A percentile compares a stretch with the other conserved stretches of the same genome.
Evolutionary conservation across 53 echinoderm and acorn worm species (phyloP).

Genomic region (Temnopleurus reevesii): DNA sequence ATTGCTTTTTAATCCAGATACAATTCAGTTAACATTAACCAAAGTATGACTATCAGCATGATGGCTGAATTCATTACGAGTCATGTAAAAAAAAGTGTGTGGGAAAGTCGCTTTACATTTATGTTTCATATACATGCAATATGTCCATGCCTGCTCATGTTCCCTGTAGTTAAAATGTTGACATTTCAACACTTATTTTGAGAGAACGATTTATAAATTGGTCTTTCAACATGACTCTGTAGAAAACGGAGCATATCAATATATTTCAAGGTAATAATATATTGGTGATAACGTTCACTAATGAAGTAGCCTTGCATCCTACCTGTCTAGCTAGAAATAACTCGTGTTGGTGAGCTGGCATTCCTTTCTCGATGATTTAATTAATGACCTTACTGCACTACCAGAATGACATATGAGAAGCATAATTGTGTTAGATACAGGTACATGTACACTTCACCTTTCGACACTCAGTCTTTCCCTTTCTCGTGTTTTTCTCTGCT

Average conservation of each 20-base stretch:
- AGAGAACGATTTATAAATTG: not conserved
- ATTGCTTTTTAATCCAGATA: not conserved
- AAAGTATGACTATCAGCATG: not conserved
- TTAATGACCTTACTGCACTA: slow-evolving; percentile 25
- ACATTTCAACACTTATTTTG: not conserved
- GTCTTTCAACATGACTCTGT: slow-evolving; percentile 19
- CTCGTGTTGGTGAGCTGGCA: not conserved
- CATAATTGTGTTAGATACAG: slow-evolving; percentile 3
- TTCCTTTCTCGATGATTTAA: not conserved
- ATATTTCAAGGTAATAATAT: slow-evolving; percentile 33
- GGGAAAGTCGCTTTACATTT: not conserved
- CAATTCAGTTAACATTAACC: not conserved
- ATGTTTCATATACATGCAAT: not conserved
- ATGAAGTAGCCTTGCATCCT: slow-evolving; percentile 9
- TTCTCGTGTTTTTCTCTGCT: not conserved
- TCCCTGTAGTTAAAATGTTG: not conserved
- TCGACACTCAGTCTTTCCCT: not conserved
- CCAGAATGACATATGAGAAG: slow-evolving; percentile 27
- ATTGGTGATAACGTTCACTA: slow-evolving; percentile 42
- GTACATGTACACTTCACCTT: slow-evolving; percentile 5
- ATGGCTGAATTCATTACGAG: too few species aligned
- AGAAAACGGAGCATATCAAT: slow-evolving; percentile 32
- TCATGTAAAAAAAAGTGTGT: not conserved
- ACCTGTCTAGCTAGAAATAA: slow-evolving; percentile 33
- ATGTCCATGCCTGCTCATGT: not conserved